Conservation (phyloP, 2,797 vertebrate genomes). For the Cyprinodon diabolis region DNA sequence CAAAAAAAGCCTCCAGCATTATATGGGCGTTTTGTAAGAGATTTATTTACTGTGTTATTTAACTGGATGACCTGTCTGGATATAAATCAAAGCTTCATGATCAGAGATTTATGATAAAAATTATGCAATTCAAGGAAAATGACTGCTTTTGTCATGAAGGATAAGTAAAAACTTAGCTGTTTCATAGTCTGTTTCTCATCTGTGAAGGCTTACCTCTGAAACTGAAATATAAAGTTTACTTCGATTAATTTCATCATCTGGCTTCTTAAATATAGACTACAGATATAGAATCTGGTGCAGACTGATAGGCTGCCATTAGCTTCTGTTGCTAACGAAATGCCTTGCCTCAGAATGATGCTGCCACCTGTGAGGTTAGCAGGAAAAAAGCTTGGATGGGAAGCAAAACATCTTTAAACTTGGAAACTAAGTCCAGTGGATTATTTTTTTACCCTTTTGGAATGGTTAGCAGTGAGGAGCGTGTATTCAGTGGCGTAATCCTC, state of each 20-base stretch:
- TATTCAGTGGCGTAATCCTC: too few relatives aligned
- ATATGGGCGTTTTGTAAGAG: conserved; percentile 56
- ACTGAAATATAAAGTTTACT: conserved; percentile 1
- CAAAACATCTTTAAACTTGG: too few relatives aligned
- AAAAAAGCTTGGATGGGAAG: too few relatives aligned
- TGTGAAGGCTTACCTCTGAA: conserved; percentile 9
- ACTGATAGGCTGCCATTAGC: too few relatives aligned
- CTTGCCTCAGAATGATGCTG: neutral
- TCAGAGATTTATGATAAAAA: conserved; percentile 27
- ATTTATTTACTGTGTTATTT: conserved; percentile 72
- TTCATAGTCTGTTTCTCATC: conserved; percentile 18
- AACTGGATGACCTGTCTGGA: conserved; percentile 55
- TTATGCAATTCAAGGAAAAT: conserved; percentile 33
- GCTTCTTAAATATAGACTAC: neutral
- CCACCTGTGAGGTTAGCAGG: neutral
- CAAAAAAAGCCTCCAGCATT: conserved; percentile 67
- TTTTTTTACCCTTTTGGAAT: too few relatives aligned
- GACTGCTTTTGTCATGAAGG: conserved; percentile 16
- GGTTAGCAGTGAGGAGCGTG: too few relatives aligned
- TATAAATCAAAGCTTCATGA: conserved; percentile 5
- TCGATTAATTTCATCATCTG: neutral
- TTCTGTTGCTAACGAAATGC: neutral
- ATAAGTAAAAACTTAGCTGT: neutral
- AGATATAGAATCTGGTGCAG: neutral
- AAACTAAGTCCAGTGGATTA: too few relatives aligned